Base-by-base conservation (phyloP, 2,888 invertebrate genomes). In the Poecilobothrus nobilitatus region DNA sequence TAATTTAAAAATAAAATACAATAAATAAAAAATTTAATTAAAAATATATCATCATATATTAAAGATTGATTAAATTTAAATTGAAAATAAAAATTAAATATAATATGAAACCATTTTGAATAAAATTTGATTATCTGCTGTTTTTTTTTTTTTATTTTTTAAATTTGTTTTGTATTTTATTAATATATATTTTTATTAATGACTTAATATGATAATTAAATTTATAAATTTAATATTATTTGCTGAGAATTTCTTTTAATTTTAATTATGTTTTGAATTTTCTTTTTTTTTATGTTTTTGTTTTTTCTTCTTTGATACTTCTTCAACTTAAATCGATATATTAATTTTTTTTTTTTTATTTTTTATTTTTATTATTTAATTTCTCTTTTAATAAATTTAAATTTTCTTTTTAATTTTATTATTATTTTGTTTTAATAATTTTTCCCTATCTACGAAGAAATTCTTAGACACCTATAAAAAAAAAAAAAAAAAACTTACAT, bases 111-210 rank as follows among this genome's bases (percentile, higher is more conserved):
- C 53, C 53, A 53, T 53, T 53, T 53, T 18, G 53, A 53, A 53
- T 53, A 53, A 53, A 53, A 53, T 53, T 53, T 53, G 53, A 53
- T 53, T 53, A 53, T 53, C 53, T 53, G 53, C 53, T 53, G 53
- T 53, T 15, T 53, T n/a, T 53, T 44, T 9, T 44, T 44, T 15
- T 37, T 27, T 27, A 27, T 41, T 41, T 41, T 41, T 41, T 41
- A 12, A n/a, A 12, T 41, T 41, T 41, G 41, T 41, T 53, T 53
- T 18, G n/a, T 2, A 53, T 53, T 53, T 53, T 18, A 18, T 53
- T 37, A 12, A 37, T 37, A 10, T 37, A 37, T 37, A 37, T 10
- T 34, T 34, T 34, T 7, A 34, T 34, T 34, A 7, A 34, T 7
- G 34, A 34, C 5, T 34, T 34, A 7, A 37, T 37, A 37, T 37